A percentile compares a stretch with the other conserved stretches of the same genome.
phyloP scores from a whole-genome alignment of 2,888 invertebrate species.

The Phasia obesa region DNA sequence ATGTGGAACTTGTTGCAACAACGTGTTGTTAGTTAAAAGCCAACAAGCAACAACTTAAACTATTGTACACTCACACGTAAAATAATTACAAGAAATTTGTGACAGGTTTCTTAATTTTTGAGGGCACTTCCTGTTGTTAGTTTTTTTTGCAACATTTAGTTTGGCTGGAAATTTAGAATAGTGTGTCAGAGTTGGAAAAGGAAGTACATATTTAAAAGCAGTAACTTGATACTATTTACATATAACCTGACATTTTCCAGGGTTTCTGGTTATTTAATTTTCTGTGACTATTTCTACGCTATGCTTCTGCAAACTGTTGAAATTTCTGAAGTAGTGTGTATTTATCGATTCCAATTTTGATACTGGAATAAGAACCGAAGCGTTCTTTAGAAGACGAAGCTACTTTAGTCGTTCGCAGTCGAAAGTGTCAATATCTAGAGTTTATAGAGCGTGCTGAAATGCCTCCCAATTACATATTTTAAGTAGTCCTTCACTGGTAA shows the following conservation, averaged over 20 bases:
- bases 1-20: conserved; percentile 67
- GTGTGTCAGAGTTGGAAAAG: conserved; percentile 30
- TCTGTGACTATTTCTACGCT: too few species aligned
- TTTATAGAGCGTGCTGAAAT: too few species aligned
- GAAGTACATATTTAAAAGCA: not conserved
- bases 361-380: too few species aligned
- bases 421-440: too few species aligned
- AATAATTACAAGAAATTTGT: conserved; percentile 42
- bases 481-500: too few species aligned
- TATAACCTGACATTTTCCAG: conserved; percentile 33
- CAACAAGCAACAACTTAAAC: not conserved
- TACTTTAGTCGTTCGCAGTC: too few species aligned
- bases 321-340: too few species aligned
- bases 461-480: too few species aligned
- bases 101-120: conserved; percentile 62
- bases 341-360: too few species aligned
- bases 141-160: conserved; percentile 6
- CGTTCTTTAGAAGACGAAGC: too few species aligned
- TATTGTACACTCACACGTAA: conserved; percentile 31
- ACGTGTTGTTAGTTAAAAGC: conserved; percentile 28
- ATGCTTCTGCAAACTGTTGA: too few species aligned
- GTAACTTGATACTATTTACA: conserved; percentile 11
- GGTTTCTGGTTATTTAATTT: too few species aligned
- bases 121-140: conserved; percentile 59
- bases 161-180: conserved; percentile 49